These are phyloP conservation scores for Parascotia fuliginaria DNA, from an alignment of 2,888 invertebrate genomes.

Conservation along the genomic window DNA sequence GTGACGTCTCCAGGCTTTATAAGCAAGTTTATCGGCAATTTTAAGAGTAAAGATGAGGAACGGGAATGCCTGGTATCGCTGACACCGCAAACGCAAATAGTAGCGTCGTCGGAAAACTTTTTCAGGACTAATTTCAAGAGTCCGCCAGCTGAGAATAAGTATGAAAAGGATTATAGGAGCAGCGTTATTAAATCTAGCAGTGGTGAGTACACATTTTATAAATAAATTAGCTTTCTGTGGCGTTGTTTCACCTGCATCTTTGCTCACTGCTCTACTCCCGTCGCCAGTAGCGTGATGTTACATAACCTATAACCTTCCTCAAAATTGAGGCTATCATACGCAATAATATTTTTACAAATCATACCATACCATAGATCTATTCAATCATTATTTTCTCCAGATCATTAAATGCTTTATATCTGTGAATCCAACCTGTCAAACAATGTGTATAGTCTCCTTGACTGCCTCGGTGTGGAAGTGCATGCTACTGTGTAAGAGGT, in stretches of 20 bases:
- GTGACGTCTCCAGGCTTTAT: slow-evolving; percentile 74
- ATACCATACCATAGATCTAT: too few relatives aligned
- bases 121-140: slow-evolving; percentile 80
- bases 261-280: too few relatives aligned
- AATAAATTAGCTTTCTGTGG: neutral
- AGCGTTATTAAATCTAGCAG: slow-evolving; percentile 73
- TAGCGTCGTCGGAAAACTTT: slow-evolving; percentile 80
- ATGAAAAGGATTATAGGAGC: slow-evolving; percentile 72
- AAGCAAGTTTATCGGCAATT: slow-evolving; percentile 79
- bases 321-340: too few relatives aligned
- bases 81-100: slow-evolving; percentile 65
- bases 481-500: too few relatives aligned
- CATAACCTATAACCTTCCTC: too few relatives aligned
- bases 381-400: too few relatives aligned
- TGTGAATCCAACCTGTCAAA: too few relatives aligned
- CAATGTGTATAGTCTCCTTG: too few relatives aligned
- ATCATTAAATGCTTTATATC: too few relatives aligned
- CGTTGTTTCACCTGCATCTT: too few relatives aligned
- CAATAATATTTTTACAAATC: too few relatives aligned
- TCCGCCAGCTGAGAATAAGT: slow-evolving; percentile 63
- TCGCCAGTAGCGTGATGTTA: neutral
- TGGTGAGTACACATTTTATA: slow-evolving; percentile 59
- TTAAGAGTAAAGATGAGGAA: slow-evolving; percentile 76
- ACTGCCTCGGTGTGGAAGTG: too few relatives aligned
- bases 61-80: slow-evolving; percentile 68